Evolutionary conservation across 1,140 invertebrate genomes (phyloP).

Genomic region (Aporrectodea caliginosa): DNA sequence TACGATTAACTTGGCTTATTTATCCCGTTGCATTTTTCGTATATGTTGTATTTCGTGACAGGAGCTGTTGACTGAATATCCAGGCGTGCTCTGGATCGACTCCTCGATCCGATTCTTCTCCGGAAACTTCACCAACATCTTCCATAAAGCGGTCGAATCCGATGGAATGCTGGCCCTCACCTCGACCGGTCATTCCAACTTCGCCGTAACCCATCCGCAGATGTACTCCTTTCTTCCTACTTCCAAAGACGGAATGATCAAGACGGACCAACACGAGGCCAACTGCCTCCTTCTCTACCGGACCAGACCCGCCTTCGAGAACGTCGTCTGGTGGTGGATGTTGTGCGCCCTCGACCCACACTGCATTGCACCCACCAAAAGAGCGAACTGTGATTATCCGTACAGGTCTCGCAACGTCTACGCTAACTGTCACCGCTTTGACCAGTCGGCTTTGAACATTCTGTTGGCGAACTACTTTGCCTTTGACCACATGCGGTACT

Average conservation of each 20-base stretch:
- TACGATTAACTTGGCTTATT: no score
- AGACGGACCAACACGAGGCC: conserved; percentile 35
- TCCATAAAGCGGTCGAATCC: conserved; percentile 1
- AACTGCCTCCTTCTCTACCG: conserved; percentile 38
- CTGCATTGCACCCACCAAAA: conserved; percentile 36
- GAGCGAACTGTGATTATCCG: conserved; percentile 27
- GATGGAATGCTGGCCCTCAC: conserved; percentile 32
- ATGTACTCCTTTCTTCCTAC: conserved; percentile 38
- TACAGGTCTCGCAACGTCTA: conserved; percentile 11
- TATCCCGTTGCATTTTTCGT: no score
- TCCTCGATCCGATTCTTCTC: conserved; percentile 34
- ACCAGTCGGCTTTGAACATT: conserved; percentile 42
- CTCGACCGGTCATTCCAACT: conserved; percentile 35
- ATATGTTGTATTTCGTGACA: no score
- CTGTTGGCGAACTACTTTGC: conserved; percentile 36
- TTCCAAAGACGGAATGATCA: conserved; percentile 33
- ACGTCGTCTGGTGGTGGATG: conserved; percentile 36
- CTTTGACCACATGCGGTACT: conserved; percentile 25
- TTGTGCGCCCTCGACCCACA: conserved; percentile 38
- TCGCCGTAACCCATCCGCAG: conserved; percentile 39
- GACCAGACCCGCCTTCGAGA: conserved; percentile 30
- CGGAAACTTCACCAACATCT: conserved; percentile 33
- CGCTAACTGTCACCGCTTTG: conserved; percentile 40
- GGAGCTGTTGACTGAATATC: conserved; percentile 37
- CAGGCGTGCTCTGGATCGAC: conserved; percentile 39